Percentiles rank a stretch among this genome's conserved stretches.
Conservation (phyloP, 2,797 vertebrate species). For the Brachyrhaphis roseni region DNA sequence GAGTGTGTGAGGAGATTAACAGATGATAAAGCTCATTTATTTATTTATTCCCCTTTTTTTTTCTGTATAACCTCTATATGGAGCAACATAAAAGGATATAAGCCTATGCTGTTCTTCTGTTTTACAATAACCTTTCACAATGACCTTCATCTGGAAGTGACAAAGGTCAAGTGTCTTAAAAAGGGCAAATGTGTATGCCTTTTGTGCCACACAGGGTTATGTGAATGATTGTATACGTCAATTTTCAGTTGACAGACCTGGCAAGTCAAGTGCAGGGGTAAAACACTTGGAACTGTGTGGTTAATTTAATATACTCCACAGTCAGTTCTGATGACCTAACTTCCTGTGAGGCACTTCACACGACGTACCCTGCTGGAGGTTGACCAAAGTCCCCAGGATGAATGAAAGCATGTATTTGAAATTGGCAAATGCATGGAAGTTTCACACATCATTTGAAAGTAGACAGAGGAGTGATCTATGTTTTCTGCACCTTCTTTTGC, state of each 20-base stretch:
- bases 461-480: slow-evolving; percentile 45
- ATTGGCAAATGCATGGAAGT: slow-evolving; percentile 60
- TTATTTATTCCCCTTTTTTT: slow-evolving; percentile 14
- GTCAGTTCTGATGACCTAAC: slow-evolving; percentile 76
- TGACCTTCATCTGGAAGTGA: slow-evolving; percentile 46
- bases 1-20: slow-evolving; percentile 38
- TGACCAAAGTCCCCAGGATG: slow-evolving; percentile 74
- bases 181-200: slow-evolving; percentile 55
- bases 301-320: slow-evolving; percentile 52
- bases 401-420: slow-evolving; percentile 80
- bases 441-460: slow-evolving; percentile 57
- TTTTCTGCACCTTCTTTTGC: slow-evolving; percentile 48
- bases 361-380: slow-evolving; percentile 81
- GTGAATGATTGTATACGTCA: slow-evolving; percentile 45
- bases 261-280: slow-evolving; percentile 46
- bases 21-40: neutral
- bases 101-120: slow-evolving; percentile 30
- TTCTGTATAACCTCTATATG: slow-evolving; percentile 18
- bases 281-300: slow-evolving; percentile 47
- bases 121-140: slow-evolving; percentile 19
- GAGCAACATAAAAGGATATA: slow-evolving; percentile 32
- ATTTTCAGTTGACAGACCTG: slow-evolving; percentile 47
- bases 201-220: slow-evolving; percentile 30
- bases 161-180: slow-evolving; percentile 52
- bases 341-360: slow-evolving; percentile 82